These are phyloP conservation scores for Diploscapter pachys DNA, from an alignment of 1,140 invertebrate genomes.

Conservation along the genomic window DNA sequence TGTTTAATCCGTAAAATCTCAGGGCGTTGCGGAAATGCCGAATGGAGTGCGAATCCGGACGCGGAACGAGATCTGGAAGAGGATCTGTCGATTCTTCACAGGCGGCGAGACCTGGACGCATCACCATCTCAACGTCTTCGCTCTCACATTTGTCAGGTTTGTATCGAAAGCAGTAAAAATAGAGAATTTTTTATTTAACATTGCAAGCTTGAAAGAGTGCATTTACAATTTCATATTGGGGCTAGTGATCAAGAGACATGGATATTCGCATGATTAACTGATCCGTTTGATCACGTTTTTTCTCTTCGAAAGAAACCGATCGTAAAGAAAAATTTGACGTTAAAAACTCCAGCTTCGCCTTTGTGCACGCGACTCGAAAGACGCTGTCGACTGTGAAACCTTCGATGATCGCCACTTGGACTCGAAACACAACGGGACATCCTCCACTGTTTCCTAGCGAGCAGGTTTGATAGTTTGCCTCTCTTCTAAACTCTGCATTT, in stretches of 20 bases:
- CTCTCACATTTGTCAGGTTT: constrained; percentile 27
- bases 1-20: no score
- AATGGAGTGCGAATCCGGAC: no score
- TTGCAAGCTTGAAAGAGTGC: not conserved
- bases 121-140: constrained; percentile 22
- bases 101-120: constrained; percentile 15
- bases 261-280: no score
- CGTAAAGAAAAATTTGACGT: no score
- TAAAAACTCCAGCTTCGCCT: constrained; percentile 22
- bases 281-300: not conserved
- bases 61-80: no score
- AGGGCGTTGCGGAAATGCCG: no score
- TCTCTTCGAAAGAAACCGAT: not conserved
- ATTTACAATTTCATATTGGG: no score
- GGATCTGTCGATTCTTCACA: not conserved
- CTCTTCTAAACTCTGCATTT: no score
- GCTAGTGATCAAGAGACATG: no score
- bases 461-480: no score
- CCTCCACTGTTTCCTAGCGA: constrained; percentile 23
- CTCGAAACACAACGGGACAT: constrained; percentile 9
- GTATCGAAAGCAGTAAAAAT: not conserved
- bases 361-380: constrained; percentile 30
- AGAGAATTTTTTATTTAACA: not conserved
- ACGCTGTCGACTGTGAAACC: constrained; percentile 31
- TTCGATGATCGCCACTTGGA: constrained; percentile 29